Evolutionary conservation across 2,797 vertebrate genomes (phyloP).

Genomic region (Malurus leucopterus): DNA sequence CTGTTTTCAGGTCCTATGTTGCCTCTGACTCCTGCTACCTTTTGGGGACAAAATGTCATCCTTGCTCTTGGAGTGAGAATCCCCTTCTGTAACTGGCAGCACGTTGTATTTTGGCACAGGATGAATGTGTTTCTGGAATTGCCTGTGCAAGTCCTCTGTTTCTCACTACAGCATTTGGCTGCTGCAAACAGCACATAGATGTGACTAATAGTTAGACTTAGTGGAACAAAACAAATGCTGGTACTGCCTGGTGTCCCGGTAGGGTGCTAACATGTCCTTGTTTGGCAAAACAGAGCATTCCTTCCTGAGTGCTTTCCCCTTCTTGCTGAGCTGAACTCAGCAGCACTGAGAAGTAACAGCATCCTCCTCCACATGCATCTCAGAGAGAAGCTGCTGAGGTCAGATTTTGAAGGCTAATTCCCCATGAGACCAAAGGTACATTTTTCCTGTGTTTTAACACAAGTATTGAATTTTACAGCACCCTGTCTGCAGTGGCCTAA

Average conservation of each 20-base stretch:
- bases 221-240: not conserved
- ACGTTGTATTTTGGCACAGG: not conserved
- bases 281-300: not conserved
- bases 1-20: not conserved
- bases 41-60: not conserved
- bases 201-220: conserved; percentile 4
- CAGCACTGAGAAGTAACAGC: not conserved
- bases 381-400: not conserved
- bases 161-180: not conserved
- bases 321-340: not conserved
- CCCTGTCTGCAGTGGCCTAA: not conserved
- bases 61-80: not conserved
- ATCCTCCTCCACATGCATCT: not conserved
- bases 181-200: not conserved
- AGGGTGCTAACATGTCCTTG: not conserved
- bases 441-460: not conserved
- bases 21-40: not conserved
- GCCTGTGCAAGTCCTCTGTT: not conserved
- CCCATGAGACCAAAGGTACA: not conserved
- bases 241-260: not conserved
- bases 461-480: not conserved
- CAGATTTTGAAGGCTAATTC: not conserved
- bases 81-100: not conserved
- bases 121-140: conserved; percentile 17
- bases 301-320: not conserved